Evolutionary conservation across 2,888 invertebrate species (phyloP).

Genomic region (Anagyrus pseudococci): DNA sequence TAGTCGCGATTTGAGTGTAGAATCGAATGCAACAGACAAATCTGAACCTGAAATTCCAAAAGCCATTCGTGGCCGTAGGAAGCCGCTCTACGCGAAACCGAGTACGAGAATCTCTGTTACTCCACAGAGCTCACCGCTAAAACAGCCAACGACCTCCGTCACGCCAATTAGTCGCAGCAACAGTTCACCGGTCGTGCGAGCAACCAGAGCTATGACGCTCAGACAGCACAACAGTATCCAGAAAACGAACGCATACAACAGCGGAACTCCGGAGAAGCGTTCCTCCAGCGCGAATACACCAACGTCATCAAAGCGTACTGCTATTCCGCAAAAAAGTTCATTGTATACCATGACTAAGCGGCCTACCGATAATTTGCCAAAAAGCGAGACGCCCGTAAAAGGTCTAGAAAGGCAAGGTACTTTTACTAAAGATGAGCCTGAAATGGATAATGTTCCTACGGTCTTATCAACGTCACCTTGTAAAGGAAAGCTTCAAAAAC

Average conservation of each 20-base stretch:
- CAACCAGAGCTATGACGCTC: constrained; percentile 54
- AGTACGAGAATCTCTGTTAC: constrained; percentile 54
- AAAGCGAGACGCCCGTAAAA: constrained; percentile 43
- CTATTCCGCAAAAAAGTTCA: constrained; percentile 52
- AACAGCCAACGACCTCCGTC: constrained; percentile 46
- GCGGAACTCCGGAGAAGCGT: constrained; percentile 38
- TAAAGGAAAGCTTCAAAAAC: constrained; percentile 12
- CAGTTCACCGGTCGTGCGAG: constrained; percentile 55
- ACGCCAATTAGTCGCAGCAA: constrained; percentile 53
- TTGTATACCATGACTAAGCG: constrained; percentile 50
- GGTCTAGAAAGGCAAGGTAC: constrained; percentile 85
- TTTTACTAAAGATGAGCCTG: constrained; percentile 85
- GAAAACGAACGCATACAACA: constrained; percentile 38
- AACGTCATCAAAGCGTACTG: constrained; percentile 43
- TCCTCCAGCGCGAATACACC: constrained; percentile 46
- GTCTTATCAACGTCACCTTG: constrained; percentile 44
- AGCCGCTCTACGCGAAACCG: constrained; percentile 68
- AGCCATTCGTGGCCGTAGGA: constrained; percentile 71
- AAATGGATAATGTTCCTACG: constrained; percentile 55
- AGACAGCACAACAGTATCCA: constrained; percentile 52
- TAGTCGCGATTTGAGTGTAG: constrained; percentile 50
- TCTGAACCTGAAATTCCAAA: constrained; percentile 60
- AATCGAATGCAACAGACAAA: constrained; percentile 50
- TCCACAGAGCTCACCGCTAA: constrained; percentile 54
- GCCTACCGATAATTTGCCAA: constrained; percentile 36